Evolutionary conservation across 2,113 vertebrate species (phyloP), one percentile per base, ranked within the genome.

Genomic region (Syrmaticus mikado): DNA sequence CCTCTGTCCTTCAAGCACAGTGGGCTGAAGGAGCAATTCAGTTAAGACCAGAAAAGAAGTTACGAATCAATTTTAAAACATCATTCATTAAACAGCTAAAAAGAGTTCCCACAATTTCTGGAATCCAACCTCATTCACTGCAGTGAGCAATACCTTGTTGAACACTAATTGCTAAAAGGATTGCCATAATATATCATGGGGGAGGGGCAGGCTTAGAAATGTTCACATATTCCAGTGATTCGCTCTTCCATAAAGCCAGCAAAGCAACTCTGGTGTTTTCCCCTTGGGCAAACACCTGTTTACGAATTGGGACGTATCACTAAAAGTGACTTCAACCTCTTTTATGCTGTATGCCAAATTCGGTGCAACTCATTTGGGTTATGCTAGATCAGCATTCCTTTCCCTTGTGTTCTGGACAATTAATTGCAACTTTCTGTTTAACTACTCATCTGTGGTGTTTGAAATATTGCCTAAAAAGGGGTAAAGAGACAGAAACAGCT

Each of bases 251-350:
- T 57, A 96, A 96, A 85, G 90, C 62, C 71, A 90, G 94, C 95
- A 95, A 95, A 97, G 82, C 76, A 96, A 89, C 85, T 61, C 62
- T 85, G 71, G 77, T 78, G 66, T 12, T 52, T 79, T 96, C 96
- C 97, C 97, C 94, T 95, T 93, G 95, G 97, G 97, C 97, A 98
- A 98, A 98, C 98, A 98, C 97, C 97, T 98, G 97, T 96, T 97
- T 86, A 95, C 24, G 34, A 95, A 97, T 24, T 76, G 87, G 94
- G 95, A 94, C 68, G 19, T 94, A 93, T 90, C 93, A 95, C 96
- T 95, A 96, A 73, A 95, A 93, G 96, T 94, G 91, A 94, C 92
- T 95, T 94, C 93, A 78, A 82, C 71, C 92, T 71, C 95, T 97
- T 96, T 94, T 82, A 94, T 70, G 84, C 82, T 91, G 92, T 64